Percentiles rank a stretch among this genome's conserved stretches.
Evolutionary conservation across 2,113 vertebrate species (phyloP).

Genomic region (Esox niger): DNA sequence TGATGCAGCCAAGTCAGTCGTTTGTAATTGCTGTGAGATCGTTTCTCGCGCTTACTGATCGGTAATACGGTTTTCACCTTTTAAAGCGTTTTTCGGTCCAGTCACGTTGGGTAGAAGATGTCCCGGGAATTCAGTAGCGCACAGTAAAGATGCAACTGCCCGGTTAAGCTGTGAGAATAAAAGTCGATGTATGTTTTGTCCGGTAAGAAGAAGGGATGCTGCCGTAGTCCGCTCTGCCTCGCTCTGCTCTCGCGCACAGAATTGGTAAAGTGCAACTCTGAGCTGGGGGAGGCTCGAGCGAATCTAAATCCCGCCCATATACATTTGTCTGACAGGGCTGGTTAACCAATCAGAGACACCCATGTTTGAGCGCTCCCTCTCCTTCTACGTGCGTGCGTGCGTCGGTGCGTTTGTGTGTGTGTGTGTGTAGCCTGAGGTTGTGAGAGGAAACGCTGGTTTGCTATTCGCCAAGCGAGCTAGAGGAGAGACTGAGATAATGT

Average conservation of each 20-base stretch:
- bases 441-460: no score
- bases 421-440: no score
- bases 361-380: not conserved
- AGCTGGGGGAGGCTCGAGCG: constrained; percentile 47
- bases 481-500: no score
- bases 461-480: no score
- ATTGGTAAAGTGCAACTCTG: constrained; percentile 32
- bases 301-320: constrained; percentile 64
- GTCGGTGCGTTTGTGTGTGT: not conserved
- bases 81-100: not conserved
- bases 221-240: constrained; percentile 40
- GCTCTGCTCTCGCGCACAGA: constrained; percentile 49
- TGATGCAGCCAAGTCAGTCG: constrained; percentile 4
- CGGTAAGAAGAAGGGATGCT: not conserved
- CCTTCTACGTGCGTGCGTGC: not conserved
- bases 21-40: constrained; percentile 27
- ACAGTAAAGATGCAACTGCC: not conserved
- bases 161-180: not conserved
- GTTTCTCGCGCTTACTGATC: not conserved
- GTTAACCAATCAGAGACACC: constrained; percentile 48
- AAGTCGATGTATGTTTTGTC: not conserved
- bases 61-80: not conserved
- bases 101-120: not conserved
- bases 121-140: not conserved
- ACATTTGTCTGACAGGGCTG: constrained; percentile 38